Percentiles rank a stretch among this genome's conserved stretches.
Conservation (phyloP, 92 coral and sea anemone genomes). For the Epizoanthus illoricatus region DNA sequence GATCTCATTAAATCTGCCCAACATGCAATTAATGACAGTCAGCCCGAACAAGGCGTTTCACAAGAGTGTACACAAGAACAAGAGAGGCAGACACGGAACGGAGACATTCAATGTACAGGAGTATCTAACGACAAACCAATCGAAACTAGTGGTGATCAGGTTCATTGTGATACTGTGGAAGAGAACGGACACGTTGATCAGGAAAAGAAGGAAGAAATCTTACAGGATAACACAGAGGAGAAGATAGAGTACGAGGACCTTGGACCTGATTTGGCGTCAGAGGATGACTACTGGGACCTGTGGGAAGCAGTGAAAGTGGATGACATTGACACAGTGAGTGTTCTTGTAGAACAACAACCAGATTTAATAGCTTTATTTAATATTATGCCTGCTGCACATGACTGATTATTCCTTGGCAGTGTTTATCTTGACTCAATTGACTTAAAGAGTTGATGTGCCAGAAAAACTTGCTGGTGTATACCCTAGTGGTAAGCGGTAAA, state of each 20-base stretch:
- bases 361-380: too few species aligned
- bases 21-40: neutral
- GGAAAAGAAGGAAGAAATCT: slow-evolving; percentile 23
- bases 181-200: neutral
- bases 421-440: too few species aligned
- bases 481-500: too few species aligned
- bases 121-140: neutral
- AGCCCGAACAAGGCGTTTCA: neutral
- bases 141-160: slow-evolving; percentile 1
- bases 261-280: slow-evolving; percentile 71
- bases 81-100: neutral
- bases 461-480: too few species aligned
- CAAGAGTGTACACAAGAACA: neutral
- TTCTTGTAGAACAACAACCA: too few species aligned
- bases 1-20: neutral
- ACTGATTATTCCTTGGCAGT: too few species aligned
- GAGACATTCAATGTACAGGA: neutral
- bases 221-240: slow-evolving; percentile 15
- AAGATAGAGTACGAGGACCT: slow-evolving; percentile 11
- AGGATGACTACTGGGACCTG: slow-evolving; percentile 88
- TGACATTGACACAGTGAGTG: slow-evolving; percentile 66
- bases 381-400: too few species aligned
- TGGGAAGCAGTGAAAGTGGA: slow-evolving; percentile 94
- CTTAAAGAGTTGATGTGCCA: too few species aligned
- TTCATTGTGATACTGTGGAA: neutral